phyloP scores from a whole-genome alignment of 2,888 invertebrate species.

The Blomia tropicalis region DNA sequence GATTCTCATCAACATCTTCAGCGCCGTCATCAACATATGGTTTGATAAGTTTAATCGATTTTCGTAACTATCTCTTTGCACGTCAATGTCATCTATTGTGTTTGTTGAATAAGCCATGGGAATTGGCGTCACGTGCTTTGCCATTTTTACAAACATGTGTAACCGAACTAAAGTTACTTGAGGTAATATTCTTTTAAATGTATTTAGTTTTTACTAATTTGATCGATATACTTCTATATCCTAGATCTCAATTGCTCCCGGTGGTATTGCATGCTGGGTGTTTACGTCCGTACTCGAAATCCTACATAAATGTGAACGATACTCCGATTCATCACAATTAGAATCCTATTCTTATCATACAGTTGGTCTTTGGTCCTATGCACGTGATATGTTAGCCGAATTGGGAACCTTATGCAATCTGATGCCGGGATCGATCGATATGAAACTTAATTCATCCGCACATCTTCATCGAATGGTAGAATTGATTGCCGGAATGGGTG shows the following conservation, averaged over 20 bases:
- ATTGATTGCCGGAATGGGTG: slow-evolving; percentile 76
- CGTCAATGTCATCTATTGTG: slow-evolving; percentile 67
- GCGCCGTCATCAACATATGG: slow-evolving; percentile 33
- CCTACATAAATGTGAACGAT: slow-evolving; percentile 50
- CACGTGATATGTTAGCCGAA: slow-evolving; percentile 67
- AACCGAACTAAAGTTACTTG: slow-evolving; percentile 63
- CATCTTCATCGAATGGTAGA: slow-evolving; percentile 78
- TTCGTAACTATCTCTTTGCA: slow-evolving; percentile 80
- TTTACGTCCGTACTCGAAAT: slow-evolving; percentile 79
- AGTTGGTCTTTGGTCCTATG: slow-evolving; percentile 69
- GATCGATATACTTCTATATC: not conserved
- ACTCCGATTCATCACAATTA: slow-evolving; percentile 34
- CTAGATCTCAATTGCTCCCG: slow-evolving; percentile 52
- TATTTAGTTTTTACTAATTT: not conserved
- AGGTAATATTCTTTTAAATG: slow-evolving; percentile 37
- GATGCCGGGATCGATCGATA: slow-evolving; percentile 53
- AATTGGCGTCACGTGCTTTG: slow-evolving; percentile 73
- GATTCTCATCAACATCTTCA: not conserved
- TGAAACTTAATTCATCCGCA: slow-evolving; percentile 46
- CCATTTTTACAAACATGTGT: slow-evolving; percentile 77
- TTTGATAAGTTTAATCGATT: slow-evolving; percentile 60
- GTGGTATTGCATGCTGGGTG: slow-evolving; percentile 79
- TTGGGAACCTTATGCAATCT: slow-evolving; percentile 77
- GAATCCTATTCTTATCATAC: slow-evolving; percentile 66
- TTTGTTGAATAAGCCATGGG: slow-evolving; percentile 51